Percentiles rank a stretch among this genome's conserved stretches.
Conservation (phyloP, 2,888 invertebrate genomes). For the Dynastes maya region DNA sequence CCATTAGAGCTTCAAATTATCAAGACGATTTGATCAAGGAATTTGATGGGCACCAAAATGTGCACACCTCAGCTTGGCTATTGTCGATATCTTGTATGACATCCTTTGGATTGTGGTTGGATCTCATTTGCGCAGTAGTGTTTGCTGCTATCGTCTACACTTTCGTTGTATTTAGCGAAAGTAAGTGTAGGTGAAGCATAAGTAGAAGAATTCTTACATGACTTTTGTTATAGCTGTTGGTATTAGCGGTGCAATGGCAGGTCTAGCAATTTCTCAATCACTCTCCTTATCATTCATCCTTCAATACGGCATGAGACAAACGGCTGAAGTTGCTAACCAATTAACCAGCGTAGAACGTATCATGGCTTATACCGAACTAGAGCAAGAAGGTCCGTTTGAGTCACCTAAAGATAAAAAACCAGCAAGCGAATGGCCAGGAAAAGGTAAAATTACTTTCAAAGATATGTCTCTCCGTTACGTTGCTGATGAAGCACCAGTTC, state of each 20-base stretch:
- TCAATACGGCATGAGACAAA: slow-evolving; percentile 84
- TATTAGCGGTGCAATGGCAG: slow-evolving; percentile 75
- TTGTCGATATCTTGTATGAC: slow-evolving; percentile 76
- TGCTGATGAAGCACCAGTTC: slow-evolving; percentile 77
- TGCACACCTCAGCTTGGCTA: slow-evolving; percentile 79
- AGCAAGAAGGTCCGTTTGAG: slow-evolving; percentile 77
- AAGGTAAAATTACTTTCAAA: slow-evolving; percentile 75
- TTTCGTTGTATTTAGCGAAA: slow-evolving; percentile 73
- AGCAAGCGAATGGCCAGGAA: slow-evolving; percentile 72
- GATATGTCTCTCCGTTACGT: slow-evolving; percentile 78
- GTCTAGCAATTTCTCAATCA: slow-evolving; percentile 80
- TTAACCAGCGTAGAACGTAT: slow-evolving; percentile 86
- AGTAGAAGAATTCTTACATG: no score
- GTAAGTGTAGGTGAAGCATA: slow-evolving; percentile 62
- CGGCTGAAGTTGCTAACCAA: slow-evolving; percentile 81
- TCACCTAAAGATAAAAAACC: slow-evolving; percentile 75
- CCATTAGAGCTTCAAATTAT: slow-evolving; percentile 86
- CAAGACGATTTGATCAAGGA: slow-evolving; percentile 80
- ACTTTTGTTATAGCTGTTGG: slow-evolving; percentile 41
- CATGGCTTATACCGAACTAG: slow-evolving; percentile 82
- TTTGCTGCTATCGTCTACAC: slow-evolving; percentile 76
- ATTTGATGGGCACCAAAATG: slow-evolving; percentile 81
- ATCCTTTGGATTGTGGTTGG: slow-evolving; percentile 79
- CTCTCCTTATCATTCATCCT: slow-evolving; percentile 83
- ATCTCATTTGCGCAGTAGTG: slow-evolving; percentile 75